Percentiles rank a stretch among this genome's conserved stretches.
Evolutionary conservation across 2,113 vertebrate genomes (phyloP).

Genomic region (Camarhynchus parvulus): DNA sequence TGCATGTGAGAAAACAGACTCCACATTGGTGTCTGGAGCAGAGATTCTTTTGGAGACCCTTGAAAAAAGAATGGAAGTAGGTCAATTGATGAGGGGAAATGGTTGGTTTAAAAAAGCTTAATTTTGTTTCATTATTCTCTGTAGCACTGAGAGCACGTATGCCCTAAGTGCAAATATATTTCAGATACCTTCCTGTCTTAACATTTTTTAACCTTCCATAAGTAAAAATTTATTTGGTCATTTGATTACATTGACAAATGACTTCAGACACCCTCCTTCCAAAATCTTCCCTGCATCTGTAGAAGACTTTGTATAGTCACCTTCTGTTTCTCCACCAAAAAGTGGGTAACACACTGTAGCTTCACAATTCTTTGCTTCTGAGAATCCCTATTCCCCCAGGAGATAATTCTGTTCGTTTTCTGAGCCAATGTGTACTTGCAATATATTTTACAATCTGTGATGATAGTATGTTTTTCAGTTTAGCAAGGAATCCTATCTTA

Average conservation of each 20-base stretch:
- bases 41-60: neutral
- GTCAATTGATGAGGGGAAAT: neutral
- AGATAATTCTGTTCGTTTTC: neutral
- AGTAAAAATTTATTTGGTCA: neutral
- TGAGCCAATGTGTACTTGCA: neutral
- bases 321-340: neutral
- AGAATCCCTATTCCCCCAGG: neutral
- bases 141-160: neutral
- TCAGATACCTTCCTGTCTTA: neutral
- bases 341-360: neutral
- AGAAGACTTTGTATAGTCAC: neutral
- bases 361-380: neutral
- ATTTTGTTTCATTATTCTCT: neutral
- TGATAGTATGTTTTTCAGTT: neutral
- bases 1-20: neutral
- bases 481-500: neutral
- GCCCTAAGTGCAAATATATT: neutral
- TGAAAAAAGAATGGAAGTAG: neutral
- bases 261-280: neutral
- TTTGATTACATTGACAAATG: neutral
- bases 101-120: neutral
- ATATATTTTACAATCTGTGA: neutral
- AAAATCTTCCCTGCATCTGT: neutral
- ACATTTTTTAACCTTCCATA: neutral
- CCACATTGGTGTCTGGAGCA: neutral